Conservation (phyloP, 2,888 invertebrate species). For the Prosapia bicincta region DNA sequence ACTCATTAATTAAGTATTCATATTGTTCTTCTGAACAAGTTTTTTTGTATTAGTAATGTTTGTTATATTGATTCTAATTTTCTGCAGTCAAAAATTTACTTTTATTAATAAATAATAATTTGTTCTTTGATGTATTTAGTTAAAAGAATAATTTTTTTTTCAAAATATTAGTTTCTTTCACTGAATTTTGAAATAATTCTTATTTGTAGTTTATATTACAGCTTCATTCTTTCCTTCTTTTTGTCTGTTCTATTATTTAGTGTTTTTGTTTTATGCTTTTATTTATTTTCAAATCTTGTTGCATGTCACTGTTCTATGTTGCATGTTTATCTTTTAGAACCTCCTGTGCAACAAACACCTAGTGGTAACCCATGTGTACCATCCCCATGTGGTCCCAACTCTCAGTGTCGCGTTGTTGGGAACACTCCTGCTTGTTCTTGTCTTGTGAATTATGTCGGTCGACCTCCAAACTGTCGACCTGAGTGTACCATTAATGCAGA, state of each 20-base stretch:
- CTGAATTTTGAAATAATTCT: no score
- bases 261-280: not conserved
- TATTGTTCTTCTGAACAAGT: no score
- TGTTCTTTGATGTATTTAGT: no score
- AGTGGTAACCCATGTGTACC: constrained; percentile 69
- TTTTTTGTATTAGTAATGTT: no score
- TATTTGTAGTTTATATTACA: no score
- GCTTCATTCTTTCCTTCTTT: not conserved
- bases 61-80: no score
- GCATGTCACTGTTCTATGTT: constrained; percentile 10
- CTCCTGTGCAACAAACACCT: constrained; percentile 40
- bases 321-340: constrained; percentile 21
- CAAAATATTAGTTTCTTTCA: no score
- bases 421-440: constrained; percentile 55
- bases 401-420: constrained; percentile 52
- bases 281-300: not conserved
- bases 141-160: no score
- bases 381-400: constrained; percentile 60
- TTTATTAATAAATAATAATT: no score
- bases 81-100: no score
- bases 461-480: constrained; percentile 62
- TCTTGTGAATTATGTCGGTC: constrained; percentile 56
- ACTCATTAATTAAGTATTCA: no score
- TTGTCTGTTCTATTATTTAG: not conserved
- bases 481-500: constrained; percentile 58